Percentiles rank a stretch among this genome's conserved stretches.
phyloP scores from a whole-genome alignment of 2,113 vertebrate species.

The Calonectris borealis region DNA sequence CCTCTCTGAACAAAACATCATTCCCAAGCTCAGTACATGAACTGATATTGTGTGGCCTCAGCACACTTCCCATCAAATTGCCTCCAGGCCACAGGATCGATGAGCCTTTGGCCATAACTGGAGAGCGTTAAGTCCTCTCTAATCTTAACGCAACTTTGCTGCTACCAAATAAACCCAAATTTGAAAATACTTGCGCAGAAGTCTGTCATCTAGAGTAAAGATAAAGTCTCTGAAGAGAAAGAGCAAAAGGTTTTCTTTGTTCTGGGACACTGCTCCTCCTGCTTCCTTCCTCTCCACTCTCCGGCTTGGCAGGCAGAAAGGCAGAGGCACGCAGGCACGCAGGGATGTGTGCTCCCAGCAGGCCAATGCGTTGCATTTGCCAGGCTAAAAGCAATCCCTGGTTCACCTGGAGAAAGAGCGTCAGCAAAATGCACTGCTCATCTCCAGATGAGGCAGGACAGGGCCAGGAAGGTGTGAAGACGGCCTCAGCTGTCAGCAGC shows the following conservation, averaged over 20 bases:
- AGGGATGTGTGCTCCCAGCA: not conserved
- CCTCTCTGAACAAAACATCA: not conserved
- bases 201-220: not conserved
- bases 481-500: not conserved
- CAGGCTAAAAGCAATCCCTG: not conserved
- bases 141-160: not conserved
- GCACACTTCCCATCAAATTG: not conserved
- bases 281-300: not conserved
- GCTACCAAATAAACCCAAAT: not conserved
- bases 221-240: not conserved
- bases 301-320: not conserved
- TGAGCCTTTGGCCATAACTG: not conserved
- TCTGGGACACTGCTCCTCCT: not conserved
- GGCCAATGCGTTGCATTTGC: not conserved
- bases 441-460: accelerated
- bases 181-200: not conserved
- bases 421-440: accelerated
- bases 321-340: not conserved
- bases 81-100: not conserved
- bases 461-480: not conserved
- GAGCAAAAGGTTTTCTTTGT: not conserved
- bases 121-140: not conserved
- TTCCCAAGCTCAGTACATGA: not conserved
- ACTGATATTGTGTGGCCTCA: not conserved
- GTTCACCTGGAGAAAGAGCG: not conserved